Evolutionary conservation across 2,113 vertebrate genomes (phyloP), one percentile per base, ranked within the genome.

Genomic region (Promerops cafer): DNA sequence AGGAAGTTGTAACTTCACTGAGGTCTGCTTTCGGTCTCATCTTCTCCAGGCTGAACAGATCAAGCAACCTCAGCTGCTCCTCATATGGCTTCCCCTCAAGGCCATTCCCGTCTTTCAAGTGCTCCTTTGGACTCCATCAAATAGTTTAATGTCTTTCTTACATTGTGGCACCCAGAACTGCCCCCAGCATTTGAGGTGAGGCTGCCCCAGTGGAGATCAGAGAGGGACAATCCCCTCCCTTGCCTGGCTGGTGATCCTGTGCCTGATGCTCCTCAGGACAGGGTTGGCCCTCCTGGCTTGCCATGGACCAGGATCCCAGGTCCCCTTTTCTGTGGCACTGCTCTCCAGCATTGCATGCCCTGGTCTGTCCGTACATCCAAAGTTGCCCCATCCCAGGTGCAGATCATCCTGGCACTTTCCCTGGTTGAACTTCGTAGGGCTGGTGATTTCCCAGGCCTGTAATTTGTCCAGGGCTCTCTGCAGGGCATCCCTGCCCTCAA

Each of bases 161-260:
- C 3, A 24, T 9, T 28, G 7, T 19, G 4, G 4, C 7, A 19
- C n/a, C 5, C 23, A 56, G 1, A 19, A 1, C 19, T 65, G 16
- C 2, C 7, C 35, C 2, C 40, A n/a, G n/a, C 5, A 16, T 28
- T 64, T 0, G 1, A 28, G 49, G 7, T 28, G 69, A 39, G 27
- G 39, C 17, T 0, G 1, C 6, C 14, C 28, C 22, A 64, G 40
- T 0, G 10, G 49, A 84, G 57, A 39, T 39, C 81, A 74, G 40
- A 54, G 57, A 1, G 0, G 49, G 28, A 45, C 69, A 64, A 64
- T 47, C 18, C 49, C 22, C 28, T 47, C 23, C 18, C 28, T 64
- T n/a, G 11, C 49, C 47, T 0, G 0, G 7, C 33, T 63, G 33
- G 26, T 0, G 0, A 52, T 71, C 26, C 21, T 53, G 68, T 27